Percentiles rank a stretch among this genome's conserved stretches.
These are phyloP conservation scores for Rachycentron canadum DNA, from an alignment of 2,797 vertebrate genomes.

Conservation along the genomic window DNA sequence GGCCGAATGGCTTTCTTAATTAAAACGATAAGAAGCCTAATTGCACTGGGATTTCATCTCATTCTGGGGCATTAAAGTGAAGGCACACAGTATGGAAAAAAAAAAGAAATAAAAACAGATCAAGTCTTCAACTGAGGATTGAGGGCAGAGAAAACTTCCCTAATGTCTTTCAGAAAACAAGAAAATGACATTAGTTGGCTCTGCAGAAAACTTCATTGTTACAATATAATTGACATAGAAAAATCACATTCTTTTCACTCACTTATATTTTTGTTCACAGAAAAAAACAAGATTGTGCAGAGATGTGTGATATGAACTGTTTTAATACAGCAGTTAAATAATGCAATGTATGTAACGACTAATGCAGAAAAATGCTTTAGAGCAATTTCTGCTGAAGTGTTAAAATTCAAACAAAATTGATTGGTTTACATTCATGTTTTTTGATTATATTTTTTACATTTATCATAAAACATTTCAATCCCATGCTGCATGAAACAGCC, in stretches of 20 bases:
- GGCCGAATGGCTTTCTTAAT: conserved; percentile 88
- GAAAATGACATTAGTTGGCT: conserved; percentile 41
- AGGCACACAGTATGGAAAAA: conserved; percentile 73
- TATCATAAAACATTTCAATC: background rate
- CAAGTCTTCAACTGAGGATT: conserved; percentile 72
- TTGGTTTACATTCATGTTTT: conserved; percentile 26
- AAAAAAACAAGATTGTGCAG: conserved; percentile 25
- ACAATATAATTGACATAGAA: conserved; percentile 20
- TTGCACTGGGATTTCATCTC: conserved; percentile 83
- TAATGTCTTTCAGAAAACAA: conserved; percentile 51
- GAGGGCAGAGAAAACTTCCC: conserved; percentile 69
- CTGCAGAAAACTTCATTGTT: conserved; percentile 30
- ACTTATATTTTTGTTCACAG: conserved; percentile 37
- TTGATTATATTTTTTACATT: conserved; percentile 23
- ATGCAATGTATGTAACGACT: too few relatives aligned
- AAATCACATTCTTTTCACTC: too few relatives aligned
- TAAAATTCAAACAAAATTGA: conserved; percentile 20
- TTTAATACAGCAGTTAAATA: conserved; percentile 3
- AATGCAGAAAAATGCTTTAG: conserved; percentile 28
- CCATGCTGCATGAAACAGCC: background rate
- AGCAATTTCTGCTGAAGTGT: conserved; percentile 32
- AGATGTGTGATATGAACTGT: conserved; percentile 31
- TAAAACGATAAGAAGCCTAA: conserved; percentile 90
- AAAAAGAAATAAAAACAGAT: conserved; percentile 79
- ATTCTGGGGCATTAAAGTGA: conserved; percentile 83